Evolutionary conservation across 2,888 invertebrate species (phyloP).

Genomic region (Sialis lutaria): DNA sequence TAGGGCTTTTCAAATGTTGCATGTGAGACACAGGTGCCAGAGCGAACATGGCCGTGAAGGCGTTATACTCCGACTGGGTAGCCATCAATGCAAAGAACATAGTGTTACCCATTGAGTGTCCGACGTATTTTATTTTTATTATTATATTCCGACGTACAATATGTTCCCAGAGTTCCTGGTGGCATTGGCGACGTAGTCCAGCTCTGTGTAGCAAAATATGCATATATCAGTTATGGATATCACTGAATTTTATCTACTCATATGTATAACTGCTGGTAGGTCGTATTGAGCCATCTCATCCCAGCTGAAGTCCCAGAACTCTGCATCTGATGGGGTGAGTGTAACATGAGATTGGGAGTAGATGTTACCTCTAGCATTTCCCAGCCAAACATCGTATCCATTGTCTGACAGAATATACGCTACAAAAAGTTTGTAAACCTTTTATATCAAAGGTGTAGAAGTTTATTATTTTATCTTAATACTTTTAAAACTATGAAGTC

Average conservation of each 20-base stretch:
- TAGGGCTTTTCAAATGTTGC: slow-evolving; percentile 44
- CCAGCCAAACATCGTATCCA: slow-evolving; percentile 69
- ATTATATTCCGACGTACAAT: no score
- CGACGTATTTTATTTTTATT: no score
- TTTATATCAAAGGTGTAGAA: no score
- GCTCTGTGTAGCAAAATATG: slow-evolving; percentile 12
- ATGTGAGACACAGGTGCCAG: slow-evolving; percentile 55
- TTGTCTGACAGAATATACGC: slow-evolving; percentile 48
- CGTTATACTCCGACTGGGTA: slow-evolving; percentile 40
- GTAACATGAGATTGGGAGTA: slow-evolving; percentile 49
- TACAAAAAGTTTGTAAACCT: no score
- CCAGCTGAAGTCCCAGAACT: slow-evolving; percentile 67
- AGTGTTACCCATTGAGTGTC: slow-evolving; percentile 85
- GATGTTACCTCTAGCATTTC: slow-evolving; percentile 67
- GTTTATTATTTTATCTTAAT: no score
- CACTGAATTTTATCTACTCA: no score
- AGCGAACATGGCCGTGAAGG: slow-evolving; percentile 46
- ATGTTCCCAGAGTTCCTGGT: slow-evolving; percentile 32
- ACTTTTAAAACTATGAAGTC: no score
- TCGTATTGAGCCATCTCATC: slow-evolving; percentile 81
- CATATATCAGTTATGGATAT: no score
- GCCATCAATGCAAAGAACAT: slow-evolving; percentile 54
- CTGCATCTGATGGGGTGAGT: slow-evolving; percentile 30
- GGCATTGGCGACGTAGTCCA: slow-evolving; percentile 45
- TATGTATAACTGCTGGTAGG: slow-evolving; percentile 33